These are phyloP conservation scores for Lissonota sp. DNA, from an alignment of 2,888 invertebrate species.

Conservation along the genomic window DNA sequence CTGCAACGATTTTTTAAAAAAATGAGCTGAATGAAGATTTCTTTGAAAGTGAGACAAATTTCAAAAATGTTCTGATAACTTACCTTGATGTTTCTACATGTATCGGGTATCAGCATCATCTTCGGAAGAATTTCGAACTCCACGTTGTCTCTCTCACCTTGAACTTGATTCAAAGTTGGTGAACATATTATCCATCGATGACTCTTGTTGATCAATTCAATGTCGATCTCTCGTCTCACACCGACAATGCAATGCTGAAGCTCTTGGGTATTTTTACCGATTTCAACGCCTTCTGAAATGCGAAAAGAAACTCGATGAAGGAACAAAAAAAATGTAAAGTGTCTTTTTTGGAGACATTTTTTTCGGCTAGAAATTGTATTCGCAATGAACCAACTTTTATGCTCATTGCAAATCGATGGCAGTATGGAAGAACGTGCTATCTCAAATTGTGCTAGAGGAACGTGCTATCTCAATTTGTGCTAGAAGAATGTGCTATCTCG, in stretches of 20 bases:
- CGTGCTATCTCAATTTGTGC: too few species aligned
- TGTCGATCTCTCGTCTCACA: constrained; percentile 74
- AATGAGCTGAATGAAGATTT: not conserved
- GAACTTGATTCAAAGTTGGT: constrained; percentile 74
- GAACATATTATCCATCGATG: constrained; percentile 78
- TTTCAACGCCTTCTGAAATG: constrained; percentile 68
- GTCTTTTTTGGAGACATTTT: not conserved
- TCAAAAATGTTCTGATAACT: not conserved
- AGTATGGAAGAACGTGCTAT: too few species aligned
- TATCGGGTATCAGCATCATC: constrained; percentile 76
- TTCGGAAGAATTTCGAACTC: constrained; percentile 74
- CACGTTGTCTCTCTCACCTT: constrained; percentile 77
- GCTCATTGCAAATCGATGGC: too few species aligned
- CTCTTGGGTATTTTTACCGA: constrained; percentile 77
- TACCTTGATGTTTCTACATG: constrained; percentile 75
- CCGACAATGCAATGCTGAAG: constrained; percentile 78
- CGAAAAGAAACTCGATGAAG: not conserved
- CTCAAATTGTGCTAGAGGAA: too few species aligned
- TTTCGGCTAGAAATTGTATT: too few species aligned
- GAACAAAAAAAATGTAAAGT: not conserved
- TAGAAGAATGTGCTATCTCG: too few species aligned
- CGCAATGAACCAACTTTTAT: too few species aligned
- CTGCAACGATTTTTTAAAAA: constrained; percentile 66
- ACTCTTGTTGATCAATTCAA: constrained; percentile 78
- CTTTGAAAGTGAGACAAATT: not conserved